Evolutionary conservation across 2,113 vertebrate genomes (phyloP).

Genomic region (Helogale parvula): DNA sequence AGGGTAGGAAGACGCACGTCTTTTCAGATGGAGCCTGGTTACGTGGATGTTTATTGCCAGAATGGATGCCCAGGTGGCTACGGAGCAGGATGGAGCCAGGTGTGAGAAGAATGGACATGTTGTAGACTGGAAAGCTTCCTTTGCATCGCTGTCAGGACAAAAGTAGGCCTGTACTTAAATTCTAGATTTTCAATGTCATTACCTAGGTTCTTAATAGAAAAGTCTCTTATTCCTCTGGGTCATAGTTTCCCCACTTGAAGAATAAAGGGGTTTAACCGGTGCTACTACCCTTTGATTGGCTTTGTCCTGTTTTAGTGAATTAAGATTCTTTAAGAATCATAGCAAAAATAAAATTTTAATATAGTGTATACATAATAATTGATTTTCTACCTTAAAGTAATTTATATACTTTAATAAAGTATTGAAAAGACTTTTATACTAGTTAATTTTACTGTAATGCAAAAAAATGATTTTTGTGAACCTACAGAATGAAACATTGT

Average conservation of each 20-base stretch:
- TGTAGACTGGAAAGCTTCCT: background rate
- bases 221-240: background rate
- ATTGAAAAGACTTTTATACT: background rate
- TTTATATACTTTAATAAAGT: background rate
- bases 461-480: constrained; percentile 29
- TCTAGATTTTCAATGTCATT: background rate
- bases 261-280: background rate
- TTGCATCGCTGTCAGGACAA: background rate
- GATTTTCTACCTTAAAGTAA: background rate
- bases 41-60: background rate
- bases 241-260: background rate
- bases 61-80: background rate
- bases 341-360: background rate
- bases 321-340: background rate
- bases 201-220: background rate
- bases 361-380: background rate
- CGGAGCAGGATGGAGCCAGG: background rate
- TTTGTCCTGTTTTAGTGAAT: background rate
- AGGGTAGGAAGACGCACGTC: background rate
- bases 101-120: background rate
- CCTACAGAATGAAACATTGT: background rate
- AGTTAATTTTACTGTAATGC: background rate
- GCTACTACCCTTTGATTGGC: background rate
- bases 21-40: background rate
- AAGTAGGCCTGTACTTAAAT: background rate